Percentiles rank a stretch among this genome's conserved stretches.
Conservation (phyloP, 2,888 invertebrate species). For the Aleiodes testaceus region DNA sequence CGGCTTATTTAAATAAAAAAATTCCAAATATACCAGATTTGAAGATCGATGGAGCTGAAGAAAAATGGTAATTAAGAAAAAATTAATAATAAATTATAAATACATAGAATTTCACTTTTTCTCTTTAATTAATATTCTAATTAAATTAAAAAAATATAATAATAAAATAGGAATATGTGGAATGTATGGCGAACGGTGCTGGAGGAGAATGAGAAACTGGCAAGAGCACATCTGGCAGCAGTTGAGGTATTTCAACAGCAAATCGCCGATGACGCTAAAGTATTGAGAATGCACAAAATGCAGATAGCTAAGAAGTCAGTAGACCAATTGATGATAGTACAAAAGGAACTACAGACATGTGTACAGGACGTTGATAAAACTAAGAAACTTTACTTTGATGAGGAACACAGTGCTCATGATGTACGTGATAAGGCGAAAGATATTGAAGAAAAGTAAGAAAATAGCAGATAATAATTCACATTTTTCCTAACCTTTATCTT, state of each 20-base stretch:
- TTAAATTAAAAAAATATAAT: slow-evolving; percentile 32
- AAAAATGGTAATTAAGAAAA: slow-evolving; percentile 91
- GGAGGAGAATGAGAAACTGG: slow-evolving; percentile 95
- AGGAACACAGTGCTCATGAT: slow-evolving; percentile 96
- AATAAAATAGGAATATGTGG: slow-evolving; percentile 89
- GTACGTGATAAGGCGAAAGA: slow-evolving; percentile 95
- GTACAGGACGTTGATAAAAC: slow-evolving; percentile 94
- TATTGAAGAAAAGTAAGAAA: slow-evolving; percentile 90
- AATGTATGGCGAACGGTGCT: slow-evolving; percentile 97
- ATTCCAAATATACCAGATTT: slow-evolving; percentile 94
- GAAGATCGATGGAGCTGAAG: slow-evolving; percentile 90
- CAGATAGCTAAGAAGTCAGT: slow-evolving; percentile 88
- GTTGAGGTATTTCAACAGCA: slow-evolving; percentile 96
- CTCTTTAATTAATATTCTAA: neutral
- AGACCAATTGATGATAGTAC: slow-evolving; percentile 87
- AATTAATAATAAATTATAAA: too few relatives aligned
- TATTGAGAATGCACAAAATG: slow-evolving; percentile 86
- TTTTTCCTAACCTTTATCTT: too few relatives aligned
- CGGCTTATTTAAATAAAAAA: slow-evolving; percentile 93
- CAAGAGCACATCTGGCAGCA: slow-evolving; percentile 91
- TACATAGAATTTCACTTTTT: too few relatives aligned
- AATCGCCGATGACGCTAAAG: slow-evolving; percentile 94
- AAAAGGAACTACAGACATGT: slow-evolving; percentile 90
- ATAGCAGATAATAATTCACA: slow-evolving; percentile 8
- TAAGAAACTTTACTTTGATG: slow-evolving; percentile 95